phyloP scores from a whole-genome alignment of 2,797 vertebrate species.

The Chaenodraco wilsoni region DNA sequence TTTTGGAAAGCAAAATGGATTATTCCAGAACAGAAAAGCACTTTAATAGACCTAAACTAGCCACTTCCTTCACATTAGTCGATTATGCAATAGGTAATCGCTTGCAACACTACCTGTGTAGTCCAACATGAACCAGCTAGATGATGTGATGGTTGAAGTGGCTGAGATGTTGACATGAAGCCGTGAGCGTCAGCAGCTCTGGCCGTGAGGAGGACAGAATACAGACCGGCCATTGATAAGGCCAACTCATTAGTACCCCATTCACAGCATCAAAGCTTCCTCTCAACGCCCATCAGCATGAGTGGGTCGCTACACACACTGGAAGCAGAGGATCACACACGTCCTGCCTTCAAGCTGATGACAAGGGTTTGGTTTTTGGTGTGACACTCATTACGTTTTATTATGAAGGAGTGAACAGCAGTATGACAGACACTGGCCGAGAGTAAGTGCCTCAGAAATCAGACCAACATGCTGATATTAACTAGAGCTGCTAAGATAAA shows the following conservation, averaged over 20 bases:
- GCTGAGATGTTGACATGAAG: conserved; percentile 69
- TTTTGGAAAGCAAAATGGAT: conserved; percentile 33
- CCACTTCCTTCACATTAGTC: conserved; percentile 28
- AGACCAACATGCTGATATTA: neutral
- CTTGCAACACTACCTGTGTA: conserved; percentile 27
- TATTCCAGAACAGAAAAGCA: conserved; percentile 25
- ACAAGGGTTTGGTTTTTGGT: conserved; percentile 10
- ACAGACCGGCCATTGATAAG: conserved; percentile 77
- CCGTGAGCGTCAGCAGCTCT: conserved; percentile 52
- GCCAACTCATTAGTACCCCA: conserved; percentile 77
- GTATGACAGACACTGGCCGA: neutral
- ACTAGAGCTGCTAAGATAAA: no score
- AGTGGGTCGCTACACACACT: conserved; percentile 46
- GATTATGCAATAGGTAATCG: conserved; percentile 23
- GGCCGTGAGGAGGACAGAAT: conserved; percentile 69
- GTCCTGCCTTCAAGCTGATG: conserved; percentile 32
- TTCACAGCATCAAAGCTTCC: conserved; percentile 72
- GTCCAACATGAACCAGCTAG: conserved; percentile 32
- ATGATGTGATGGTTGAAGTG: conserved; percentile 43
- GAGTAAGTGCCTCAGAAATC: conserved; percentile 3
- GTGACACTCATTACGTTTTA: conserved; percentile 9
- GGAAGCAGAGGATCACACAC: conserved; percentile 43
- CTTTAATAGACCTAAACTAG: neutral
- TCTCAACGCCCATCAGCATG: conserved; percentile 59
- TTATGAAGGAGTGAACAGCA: neutral